phyloP scores from a whole-genome alignment of 2,797 vertebrate species.

The Synaphobranchus kaupii region DNA sequence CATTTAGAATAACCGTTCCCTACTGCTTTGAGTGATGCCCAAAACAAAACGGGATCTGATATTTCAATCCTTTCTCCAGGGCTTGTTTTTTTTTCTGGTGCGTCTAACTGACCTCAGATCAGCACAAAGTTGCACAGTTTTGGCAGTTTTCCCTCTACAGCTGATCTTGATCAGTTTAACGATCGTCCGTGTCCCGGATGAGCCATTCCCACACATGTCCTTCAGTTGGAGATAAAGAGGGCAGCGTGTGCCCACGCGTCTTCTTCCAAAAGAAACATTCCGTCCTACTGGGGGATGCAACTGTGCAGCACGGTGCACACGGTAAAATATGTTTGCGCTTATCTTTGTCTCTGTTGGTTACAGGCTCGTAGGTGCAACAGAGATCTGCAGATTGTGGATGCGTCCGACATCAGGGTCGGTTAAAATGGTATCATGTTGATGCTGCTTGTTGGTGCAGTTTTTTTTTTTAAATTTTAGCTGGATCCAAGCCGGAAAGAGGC shows the following conservation, averaged over 20 bases:
- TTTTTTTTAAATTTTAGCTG: neutral
- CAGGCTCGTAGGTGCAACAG: neutral
- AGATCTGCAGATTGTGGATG: neutral
- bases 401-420: neutral
- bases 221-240: neutral
- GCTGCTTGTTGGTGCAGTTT: neutral
- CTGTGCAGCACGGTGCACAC: neutral
- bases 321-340: neutral
- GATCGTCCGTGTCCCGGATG: neutral
- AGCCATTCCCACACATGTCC: neutral
- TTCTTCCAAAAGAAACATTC: neutral
- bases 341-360: neutral
- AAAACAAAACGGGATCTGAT: neutral
- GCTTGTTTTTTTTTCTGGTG: neutral
- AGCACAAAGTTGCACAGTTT: neutral
- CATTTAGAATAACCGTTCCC: neutral
- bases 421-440: conserved; percentile 14
- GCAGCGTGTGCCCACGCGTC: neutral
- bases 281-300: neutral
- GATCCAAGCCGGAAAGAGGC: neutral
- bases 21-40: neutral
- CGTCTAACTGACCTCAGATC: neutral
- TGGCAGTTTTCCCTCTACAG: neutral
- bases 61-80: neutral
- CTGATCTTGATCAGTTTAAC: neutral